These are phyloP conservation scores for Chrysocyon brachyurus DNA, from an alignment of 2,797 vertebrate genomes.

Conservation along the genomic window DNA sequence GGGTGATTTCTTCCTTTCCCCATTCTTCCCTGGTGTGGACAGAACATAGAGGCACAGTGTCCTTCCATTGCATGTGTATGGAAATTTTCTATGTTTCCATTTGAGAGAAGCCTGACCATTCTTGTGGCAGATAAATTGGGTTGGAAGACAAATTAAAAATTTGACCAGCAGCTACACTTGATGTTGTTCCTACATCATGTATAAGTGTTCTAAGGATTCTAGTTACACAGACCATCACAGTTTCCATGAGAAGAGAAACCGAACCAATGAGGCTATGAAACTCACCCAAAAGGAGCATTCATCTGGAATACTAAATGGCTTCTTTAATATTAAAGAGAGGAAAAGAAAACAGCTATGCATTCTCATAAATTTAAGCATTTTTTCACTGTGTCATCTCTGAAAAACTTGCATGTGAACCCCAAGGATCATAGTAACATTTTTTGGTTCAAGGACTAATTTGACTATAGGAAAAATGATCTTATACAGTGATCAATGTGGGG, in stretches of 20 bases:
- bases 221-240: conserved; percentile 37
- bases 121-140: conserved; percentile 23
- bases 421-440: conserved; percentile 42
- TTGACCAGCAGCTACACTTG: conserved; percentile 25
- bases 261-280: conserved; percentile 9
- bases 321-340: conserved; percentile 50
- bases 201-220: conserved; percentile 66
- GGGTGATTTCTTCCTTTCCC: background rate
- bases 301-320: conserved; percentile 17
- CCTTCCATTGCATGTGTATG: background rate
- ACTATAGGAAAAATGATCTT: conserved; percentile 74
- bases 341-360: conserved; percentile 69
- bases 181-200: conserved; percentile 36
- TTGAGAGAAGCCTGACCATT: background rate
- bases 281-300: conserved; percentile 18
- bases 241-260: conserved; percentile 67
- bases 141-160: conserved; percentile 65
- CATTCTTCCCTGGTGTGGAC: background rate
- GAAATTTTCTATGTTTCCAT: background rate
- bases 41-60: background rate
- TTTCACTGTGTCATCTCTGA: conserved; percentile 67
- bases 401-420: conserved; percentile 46
- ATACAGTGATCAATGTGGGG: background rate
- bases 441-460: conserved; percentile 65
- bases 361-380: conserved; percentile 56